A percentile compares a stretch with the other conserved stretches of the same genome.
Evolutionary conservation across 2,113 vertebrate species (phyloP).

Genomic region (Aythya baeri): DNA sequence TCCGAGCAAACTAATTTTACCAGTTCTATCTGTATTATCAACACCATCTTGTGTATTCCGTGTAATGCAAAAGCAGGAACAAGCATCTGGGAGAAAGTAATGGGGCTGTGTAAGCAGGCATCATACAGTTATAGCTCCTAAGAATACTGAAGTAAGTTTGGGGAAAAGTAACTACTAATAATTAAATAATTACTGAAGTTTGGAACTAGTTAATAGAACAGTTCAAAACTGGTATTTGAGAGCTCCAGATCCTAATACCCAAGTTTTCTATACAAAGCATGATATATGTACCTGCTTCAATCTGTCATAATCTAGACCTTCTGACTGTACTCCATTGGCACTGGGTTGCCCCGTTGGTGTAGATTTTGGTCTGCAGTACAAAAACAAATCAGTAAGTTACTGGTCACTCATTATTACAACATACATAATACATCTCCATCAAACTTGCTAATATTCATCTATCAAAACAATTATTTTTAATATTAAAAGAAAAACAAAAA

Average conservation of each 20-base stretch:
- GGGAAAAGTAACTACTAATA: neutral
- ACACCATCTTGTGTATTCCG: neutral
- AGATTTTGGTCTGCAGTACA: slow-evolving; percentile 90
- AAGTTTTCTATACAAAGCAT: neutral
- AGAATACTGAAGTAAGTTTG: neutral
- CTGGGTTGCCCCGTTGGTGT: slow-evolving; percentile 90
- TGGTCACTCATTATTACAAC: neutral
- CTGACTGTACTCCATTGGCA: slow-evolving; percentile 95
- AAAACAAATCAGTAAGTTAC: slow-evolving; percentile 24
- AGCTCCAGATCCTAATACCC: neutral
- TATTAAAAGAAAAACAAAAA: neutral
- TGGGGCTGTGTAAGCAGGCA: neutral
- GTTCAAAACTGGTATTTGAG: neutral
- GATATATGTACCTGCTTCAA: slow-evolving; percentile 90
- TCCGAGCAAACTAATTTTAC: neutral
- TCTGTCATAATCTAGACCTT: slow-evolving; percentile 94
- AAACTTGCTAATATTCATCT: neutral
- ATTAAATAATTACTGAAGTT: neutral
- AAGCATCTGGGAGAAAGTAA: neutral
- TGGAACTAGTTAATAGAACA: neutral
- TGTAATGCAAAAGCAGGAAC: neutral
- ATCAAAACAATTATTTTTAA: neutral
- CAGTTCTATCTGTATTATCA: neutral
- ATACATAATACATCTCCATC: neutral
- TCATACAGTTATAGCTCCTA: neutral